Percentiles rank a stretch among this genome's conserved stretches.
Evolutionary conservation across 2,797 vertebrate species (phyloP).

Genomic region (Fistularia tabacaria): DNA sequence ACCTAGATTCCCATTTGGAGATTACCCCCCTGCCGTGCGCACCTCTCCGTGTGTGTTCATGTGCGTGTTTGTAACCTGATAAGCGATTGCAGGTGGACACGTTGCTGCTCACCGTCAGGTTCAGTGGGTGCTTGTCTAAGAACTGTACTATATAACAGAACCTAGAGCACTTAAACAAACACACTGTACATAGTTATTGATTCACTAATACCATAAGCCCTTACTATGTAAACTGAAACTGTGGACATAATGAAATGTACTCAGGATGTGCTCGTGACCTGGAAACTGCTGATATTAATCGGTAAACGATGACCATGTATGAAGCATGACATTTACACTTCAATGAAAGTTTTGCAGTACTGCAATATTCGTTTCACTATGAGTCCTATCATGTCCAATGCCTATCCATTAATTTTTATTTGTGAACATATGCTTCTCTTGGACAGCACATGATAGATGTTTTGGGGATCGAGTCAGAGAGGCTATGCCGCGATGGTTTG

Average conservation of each 20-base stretch:
- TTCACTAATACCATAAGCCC: slow-evolving; percentile 32
- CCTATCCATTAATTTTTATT: no score
- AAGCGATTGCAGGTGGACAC: slow-evolving; percentile 36
- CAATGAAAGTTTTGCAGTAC: no score
- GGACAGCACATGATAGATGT: no score
- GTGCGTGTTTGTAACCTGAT: slow-evolving; percentile 35
- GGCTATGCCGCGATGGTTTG: no score
- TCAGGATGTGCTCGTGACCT: slow-evolving; percentile 26
- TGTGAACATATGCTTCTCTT: no score
- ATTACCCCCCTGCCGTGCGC: slow-evolving; percentile 3
- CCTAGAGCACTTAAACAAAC: slow-evolving; percentile 6
- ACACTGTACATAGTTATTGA: slow-evolving; percentile 30
- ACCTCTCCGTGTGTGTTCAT: slow-evolving; percentile 6
- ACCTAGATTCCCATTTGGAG: slow-evolving; percentile 56
- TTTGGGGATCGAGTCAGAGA: no score
- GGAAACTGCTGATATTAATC: slow-evolving; percentile 9
- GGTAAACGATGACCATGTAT: neutral
- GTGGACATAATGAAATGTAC: slow-evolving; percentile 33
- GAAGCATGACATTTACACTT: no score
- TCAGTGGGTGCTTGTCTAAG: slow-evolving; percentile 15
- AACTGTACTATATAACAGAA: neutral
- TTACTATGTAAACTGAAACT: slow-evolving; percentile 49
- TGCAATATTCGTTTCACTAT: no score
- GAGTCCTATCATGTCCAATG: no score
- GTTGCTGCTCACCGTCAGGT: slow-evolving; percentile 20